Evolutionary conservation across 1,140 invertebrate species (phyloP).

Genomic region (Ceratoteleas bidentatus): DNA sequence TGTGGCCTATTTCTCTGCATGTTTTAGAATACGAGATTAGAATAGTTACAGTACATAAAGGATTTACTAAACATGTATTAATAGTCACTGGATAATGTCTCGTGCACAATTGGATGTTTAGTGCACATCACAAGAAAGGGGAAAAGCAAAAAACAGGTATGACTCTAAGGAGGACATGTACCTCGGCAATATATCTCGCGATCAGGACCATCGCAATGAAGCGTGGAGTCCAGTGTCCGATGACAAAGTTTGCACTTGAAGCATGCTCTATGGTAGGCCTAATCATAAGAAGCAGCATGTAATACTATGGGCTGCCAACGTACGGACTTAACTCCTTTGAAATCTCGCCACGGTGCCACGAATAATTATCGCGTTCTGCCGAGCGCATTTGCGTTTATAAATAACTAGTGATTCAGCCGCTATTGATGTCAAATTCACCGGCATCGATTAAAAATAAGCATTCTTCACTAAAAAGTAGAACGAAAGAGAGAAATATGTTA

Average conservation of each 20-base stretch:
- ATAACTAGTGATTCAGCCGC: slow-evolving; percentile 36
- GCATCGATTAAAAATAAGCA: slow-evolving; percentile 18
- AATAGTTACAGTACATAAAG: too few relatives aligned
- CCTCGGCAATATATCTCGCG: slow-evolving; percentile 96
- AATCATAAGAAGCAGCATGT: slow-evolving; percentile 80
- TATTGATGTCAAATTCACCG: slow-evolving; percentile 18
- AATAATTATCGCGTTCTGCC: slow-evolving; percentile 32
- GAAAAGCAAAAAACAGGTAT: slow-evolving; percentile 52
- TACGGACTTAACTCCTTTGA: slow-evolving; percentile 53
- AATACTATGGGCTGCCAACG: slow-evolving; percentile 72
- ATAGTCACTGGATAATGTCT: background rate
- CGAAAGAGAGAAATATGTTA: background rate
- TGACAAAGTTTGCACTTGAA: slow-evolving; percentile 95
- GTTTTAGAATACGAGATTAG: too few relatives aligned
- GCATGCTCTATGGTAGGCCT: slow-evolving; percentile 95
- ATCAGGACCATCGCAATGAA: slow-evolving; percentile 96
- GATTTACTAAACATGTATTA: background rate
- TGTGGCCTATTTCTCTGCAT: too few relatives aligned
- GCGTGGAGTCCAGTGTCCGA: slow-evolving; percentile 95
- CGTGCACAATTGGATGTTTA: slow-evolving; percentile 24
- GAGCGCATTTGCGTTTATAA: slow-evolving; percentile 12
- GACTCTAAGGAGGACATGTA: slow-evolving; percentile 81
- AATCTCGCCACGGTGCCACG: slow-evolving; percentile 50
- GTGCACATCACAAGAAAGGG: slow-evolving; percentile 31
- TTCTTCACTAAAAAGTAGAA: slow-evolving; percentile 15